These are phyloP conservation scores for Pachliopta kotzebuea DNA, from an alignment of 2,888 invertebrate genomes.

Conservation along the genomic window DNA sequence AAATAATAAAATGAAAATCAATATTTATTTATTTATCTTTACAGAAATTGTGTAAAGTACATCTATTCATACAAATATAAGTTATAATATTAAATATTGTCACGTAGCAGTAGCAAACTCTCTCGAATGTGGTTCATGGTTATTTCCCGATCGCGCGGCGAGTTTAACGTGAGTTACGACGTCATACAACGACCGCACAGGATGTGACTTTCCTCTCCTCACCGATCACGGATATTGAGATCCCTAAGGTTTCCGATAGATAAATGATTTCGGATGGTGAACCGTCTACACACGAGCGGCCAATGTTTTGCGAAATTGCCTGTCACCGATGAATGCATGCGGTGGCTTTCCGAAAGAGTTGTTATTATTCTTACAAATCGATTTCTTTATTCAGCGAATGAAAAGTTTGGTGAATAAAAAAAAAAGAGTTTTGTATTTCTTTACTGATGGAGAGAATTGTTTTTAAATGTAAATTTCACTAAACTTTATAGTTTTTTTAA, in stretches of 20 bases:
- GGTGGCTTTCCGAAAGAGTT: conserved; percentile 20
- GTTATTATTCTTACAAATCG: conserved; percentile 19
- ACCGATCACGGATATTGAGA: conserved; percentile 43
- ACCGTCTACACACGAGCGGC: conserved; percentile 16
- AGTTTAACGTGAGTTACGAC: conserved; percentile 53
- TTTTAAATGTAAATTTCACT: background rate
- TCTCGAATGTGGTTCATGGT: conserved; percentile 21
- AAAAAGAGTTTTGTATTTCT: background rate
- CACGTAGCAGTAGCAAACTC: background rate
- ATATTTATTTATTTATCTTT: too few species aligned
- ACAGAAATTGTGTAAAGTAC: too few species aligned
- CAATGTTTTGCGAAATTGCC: conserved; percentile 27
- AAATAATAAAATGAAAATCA: too few species aligned
- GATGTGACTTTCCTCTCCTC: conserved; percentile 41
- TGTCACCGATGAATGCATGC: conserved; percentile 16
- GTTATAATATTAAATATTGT: background rate
- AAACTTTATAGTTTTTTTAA: too few species aligned
- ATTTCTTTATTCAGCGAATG: conserved; percentile 7
- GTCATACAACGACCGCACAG: conserved; percentile 40
- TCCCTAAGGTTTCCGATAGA: conserved; percentile 41
- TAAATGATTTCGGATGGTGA: conserved; percentile 34
- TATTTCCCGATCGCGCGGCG: conserved; percentile 36
- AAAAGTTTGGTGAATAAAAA: conserved; percentile 5
- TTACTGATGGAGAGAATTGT: background rate
- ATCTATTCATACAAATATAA: background rate